Conservation (phyloP, 1,140 invertebrate genomes). For the Subanguina moxae region DNA sequence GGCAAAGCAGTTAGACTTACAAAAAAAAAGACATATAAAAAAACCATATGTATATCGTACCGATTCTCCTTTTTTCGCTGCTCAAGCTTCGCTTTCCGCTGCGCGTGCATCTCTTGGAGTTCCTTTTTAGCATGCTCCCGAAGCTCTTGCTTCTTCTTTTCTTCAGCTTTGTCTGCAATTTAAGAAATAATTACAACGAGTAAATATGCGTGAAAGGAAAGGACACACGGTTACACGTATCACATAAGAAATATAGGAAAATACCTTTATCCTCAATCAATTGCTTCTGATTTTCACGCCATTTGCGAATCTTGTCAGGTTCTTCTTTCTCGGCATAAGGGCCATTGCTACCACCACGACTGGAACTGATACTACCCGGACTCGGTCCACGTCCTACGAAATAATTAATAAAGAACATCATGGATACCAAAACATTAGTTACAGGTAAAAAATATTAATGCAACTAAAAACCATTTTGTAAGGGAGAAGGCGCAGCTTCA, state of each 20-base stretch:
- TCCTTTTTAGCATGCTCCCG: conserved; percentile 48
- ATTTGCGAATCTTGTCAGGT: conserved; percentile 52
- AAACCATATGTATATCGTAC: conserved; percentile 2
- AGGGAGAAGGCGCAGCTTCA: conserved; percentile 10
- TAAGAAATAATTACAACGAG: conserved; percentile 10
- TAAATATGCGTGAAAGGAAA: background rate
- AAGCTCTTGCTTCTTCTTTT: conserved; percentile 47
- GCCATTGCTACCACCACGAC: background rate
- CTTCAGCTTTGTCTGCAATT: conserved; percentile 40
- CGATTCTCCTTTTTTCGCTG: conserved; percentile 42
- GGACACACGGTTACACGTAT: background rate
- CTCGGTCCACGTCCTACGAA: conserved; percentile 19
- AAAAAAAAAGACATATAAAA: background rate
- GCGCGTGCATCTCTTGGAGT: conserved; percentile 44
- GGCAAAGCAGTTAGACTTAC: background rate
- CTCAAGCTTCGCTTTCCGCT: conserved; percentile 30
- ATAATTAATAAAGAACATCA: conserved; percentile 2
- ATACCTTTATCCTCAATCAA: conserved; percentile 42
- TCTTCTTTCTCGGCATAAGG: conserved; percentile 33
- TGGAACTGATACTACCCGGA: background rate
- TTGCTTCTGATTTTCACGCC: conserved; percentile 41
- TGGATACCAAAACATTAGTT: background rate
- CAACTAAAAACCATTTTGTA: conserved; percentile 10
- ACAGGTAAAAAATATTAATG: background rate
- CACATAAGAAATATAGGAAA: conserved; percentile 7